These are phyloP conservation scores for Pseudomugil tenellus DNA, from an alignment of 2,797 vertebrate genomes.

Conservation along the genomic window DNA sequence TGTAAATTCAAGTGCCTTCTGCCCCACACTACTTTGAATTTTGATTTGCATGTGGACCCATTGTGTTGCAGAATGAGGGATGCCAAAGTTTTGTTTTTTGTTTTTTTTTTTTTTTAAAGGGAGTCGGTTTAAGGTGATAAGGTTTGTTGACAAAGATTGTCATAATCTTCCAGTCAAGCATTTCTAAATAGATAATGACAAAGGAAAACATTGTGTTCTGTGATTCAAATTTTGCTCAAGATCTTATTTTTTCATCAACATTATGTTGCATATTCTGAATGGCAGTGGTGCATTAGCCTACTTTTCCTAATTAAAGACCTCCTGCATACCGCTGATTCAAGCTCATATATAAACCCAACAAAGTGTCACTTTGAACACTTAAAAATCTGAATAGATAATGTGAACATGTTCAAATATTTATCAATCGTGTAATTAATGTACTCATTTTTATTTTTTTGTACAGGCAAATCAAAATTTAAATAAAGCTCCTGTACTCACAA, in stretches of 20 bases:
- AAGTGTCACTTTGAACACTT: slow-evolving; percentile 49
- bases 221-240: neutral
- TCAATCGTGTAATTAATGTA: slow-evolving; percentile 96
- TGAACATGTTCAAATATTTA: slow-evolving; percentile 96
- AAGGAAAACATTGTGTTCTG: slow-evolving; percentile 32
- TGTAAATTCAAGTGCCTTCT: slow-evolving; percentile 83
- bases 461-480: slow-evolving; percentile 97
- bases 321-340: slow-evolving; percentile 31
- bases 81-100: no score
- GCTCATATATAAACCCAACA: slow-evolving; percentile 34
- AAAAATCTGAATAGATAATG: slow-evolving; percentile 68
- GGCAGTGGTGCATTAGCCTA: slow-evolving; percentile 44
- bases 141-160: slow-evolving; percentile 21
- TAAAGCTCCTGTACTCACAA: slow-evolving; percentile 92
- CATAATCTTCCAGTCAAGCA: slow-evolving; percentile 27
- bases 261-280: slow-evolving; percentile 25
- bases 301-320: slow-evolving; percentile 19
- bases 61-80: slow-evolving; percentile 26
- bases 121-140: slow-evolving; percentile 18
- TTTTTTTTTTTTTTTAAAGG: no score
- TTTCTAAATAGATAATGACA: slow-evolving; percentile 28
- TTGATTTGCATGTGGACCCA: slow-evolving; percentile 73
- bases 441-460: slow-evolving; percentile 90
- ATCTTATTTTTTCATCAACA: slow-evolving; percentile 16
- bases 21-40: slow-evolving; percentile 75